Percentiles rank a stretch among this genome's conserved stretches.
Evolutionary conservation across 1,140 invertebrate species (phyloP).

Genomic region (Nephotettix cincticeps): DNA sequence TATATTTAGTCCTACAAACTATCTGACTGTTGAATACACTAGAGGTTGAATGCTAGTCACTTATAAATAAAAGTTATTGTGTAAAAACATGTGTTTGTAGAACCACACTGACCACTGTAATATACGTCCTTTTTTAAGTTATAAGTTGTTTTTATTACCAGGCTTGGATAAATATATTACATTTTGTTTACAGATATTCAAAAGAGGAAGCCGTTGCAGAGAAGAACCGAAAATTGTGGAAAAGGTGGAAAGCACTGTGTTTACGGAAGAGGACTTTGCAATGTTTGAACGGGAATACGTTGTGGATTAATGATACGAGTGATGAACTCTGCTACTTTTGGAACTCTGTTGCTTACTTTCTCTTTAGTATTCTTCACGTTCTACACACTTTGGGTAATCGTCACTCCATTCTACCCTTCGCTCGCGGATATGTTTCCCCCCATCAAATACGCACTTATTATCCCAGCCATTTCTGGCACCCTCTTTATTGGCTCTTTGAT

Average conservation of each 20-base stretch:
- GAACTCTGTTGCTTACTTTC: conserved; percentile 57
- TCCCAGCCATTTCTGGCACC: conserved; percentile 60
- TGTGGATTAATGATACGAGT: conserved; percentile 35
- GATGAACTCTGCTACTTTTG: conserved; percentile 42
- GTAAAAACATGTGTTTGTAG: no score
- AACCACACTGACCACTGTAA: no score
- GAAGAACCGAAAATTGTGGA: conserved; percentile 40
- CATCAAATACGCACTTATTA: conserved; percentile 57
- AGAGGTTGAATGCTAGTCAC: not conserved
- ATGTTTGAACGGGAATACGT: conserved; percentile 53
- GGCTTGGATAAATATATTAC: no score
- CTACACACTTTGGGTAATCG: conserved; percentile 66
- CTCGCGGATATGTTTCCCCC: conserved; percentile 53
- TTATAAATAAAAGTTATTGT: no score
- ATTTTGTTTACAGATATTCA: conserved; percentile 28
- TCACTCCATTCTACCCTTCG: conserved; percentile 56
- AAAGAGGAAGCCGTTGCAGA: conserved; percentile 19
- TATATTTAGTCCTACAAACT: not conserved
- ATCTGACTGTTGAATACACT: not conserved
- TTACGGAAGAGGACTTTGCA: conserved; percentile 56
- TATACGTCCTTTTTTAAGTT: no score
- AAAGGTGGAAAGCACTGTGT: conserved; percentile 43
- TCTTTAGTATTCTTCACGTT: conserved; percentile 57
- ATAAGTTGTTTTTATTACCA: no score
- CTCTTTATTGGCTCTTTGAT: conserved; percentile 64